These are phyloP conservation scores for Holothuria scabra DNA, from an alignment of 53 echinoderm and acorn worm species.

Conservation along the genomic window DNA sequence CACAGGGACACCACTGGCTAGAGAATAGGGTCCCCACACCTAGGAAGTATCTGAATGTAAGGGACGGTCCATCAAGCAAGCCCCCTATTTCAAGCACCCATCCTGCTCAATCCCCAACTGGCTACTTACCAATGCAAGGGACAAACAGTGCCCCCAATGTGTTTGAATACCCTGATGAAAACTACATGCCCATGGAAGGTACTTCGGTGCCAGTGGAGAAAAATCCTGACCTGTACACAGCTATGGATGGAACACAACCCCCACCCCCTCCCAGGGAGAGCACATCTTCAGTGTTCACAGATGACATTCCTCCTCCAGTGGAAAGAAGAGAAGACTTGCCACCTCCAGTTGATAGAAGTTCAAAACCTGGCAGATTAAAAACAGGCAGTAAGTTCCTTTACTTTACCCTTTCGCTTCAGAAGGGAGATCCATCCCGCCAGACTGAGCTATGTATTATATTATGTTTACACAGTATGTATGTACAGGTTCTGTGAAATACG, in stretches of 20 bases:
- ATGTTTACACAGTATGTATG: too few relatives aligned
- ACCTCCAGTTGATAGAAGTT: conserved; percentile 81
- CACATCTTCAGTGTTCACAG: conserved; percentile 32
- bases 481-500: too few relatives aligned
- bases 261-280: conserved; percentile 50
- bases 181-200: conserved; percentile 90
- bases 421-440: too few relatives aligned
- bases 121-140: conserved; percentile 76
- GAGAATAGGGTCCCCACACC: conserved; percentile 33
- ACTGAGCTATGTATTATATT: too few relatives aligned
- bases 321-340: conserved; percentile 43
- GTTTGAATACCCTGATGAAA: conserved; percentile 61
- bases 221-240: conserved; percentile 56
- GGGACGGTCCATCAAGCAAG: conserved; percentile 29
- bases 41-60: conserved; percentile 34
- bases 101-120: conserved; percentile 49
- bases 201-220: conserved; percentile 37
- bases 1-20: conserved; percentile 45
- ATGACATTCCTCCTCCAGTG: conserved; percentile 51
- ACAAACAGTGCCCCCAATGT: conserved; percentile 47
- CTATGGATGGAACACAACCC: conserved; percentile 49
- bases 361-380: conserved; percentile 75
- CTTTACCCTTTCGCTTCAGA: too few relatives aligned
- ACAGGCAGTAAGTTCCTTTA: conserved; percentile 22
- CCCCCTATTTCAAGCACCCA: neutral